Conservation (phyloP, 2,113 vertebrate species). For the Eleginops maclovinus region DNA sequence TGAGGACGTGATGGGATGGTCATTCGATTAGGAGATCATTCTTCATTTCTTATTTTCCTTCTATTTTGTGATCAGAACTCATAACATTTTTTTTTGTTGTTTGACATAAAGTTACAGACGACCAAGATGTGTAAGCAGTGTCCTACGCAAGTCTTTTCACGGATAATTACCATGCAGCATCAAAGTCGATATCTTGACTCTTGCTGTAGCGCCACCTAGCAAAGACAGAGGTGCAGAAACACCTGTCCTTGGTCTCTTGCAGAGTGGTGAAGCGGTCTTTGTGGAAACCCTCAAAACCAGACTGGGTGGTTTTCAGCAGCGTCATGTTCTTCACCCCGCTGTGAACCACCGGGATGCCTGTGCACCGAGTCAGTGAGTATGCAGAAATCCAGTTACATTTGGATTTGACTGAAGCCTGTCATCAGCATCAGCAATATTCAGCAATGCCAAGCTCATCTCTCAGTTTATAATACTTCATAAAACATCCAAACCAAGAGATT, state of each 20-base stretch:
- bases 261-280: constrained; percentile 92
- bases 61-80: not conserved
- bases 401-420: not conserved
- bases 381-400: not conserved
- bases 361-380: not conserved
- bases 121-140: not conserved
- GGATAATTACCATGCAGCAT: constrained; percentile 86
- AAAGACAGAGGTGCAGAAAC: constrained; percentile 91
- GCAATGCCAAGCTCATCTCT: fast-evolving
- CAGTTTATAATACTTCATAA: not conserved
- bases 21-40: not conserved
- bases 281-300: constrained; percentile 93
- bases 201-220: constrained; percentile 91
- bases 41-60: not conserved
- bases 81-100: not conserved
- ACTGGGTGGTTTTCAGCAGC: constrained; percentile 95
- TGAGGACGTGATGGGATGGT: constrained; percentile 2
- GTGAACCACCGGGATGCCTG: constrained; percentile 88
- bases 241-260: constrained; percentile 89
- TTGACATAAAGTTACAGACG: not conserved
- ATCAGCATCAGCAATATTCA: not conserved
- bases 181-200: constrained; percentile 83
- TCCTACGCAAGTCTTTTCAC: not conserved
- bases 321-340: constrained; percentile 93
- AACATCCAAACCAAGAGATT: not conserved